Evolutionary conservation across 2,888 invertebrate genomes (phyloP).

Genomic region (Hydriomena furcata): DNA sequence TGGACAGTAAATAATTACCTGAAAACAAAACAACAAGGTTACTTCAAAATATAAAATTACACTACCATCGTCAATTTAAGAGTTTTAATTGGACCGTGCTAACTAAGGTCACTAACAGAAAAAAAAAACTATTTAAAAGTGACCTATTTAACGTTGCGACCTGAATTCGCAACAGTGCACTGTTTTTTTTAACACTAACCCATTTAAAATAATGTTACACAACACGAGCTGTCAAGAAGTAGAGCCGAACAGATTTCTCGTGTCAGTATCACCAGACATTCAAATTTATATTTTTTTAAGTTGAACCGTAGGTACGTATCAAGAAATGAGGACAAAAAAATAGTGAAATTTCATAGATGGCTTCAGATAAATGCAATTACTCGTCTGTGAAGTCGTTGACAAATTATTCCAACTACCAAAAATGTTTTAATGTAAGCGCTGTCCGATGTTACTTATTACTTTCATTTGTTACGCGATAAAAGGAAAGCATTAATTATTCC

Average conservation of each 20-base stretch:
- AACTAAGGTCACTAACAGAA: constrained; percentile 67
- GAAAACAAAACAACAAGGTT: constrained; percentile 64
- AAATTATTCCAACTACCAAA: constrained; percentile 28
- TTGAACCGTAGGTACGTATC: constrained; percentile 53
- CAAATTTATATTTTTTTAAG: constrained; percentile 57
- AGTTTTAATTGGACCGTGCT: constrained; percentile 75
- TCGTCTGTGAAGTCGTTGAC: constrained; percentile 16
- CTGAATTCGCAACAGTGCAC: constrained; percentile 72
- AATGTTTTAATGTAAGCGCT: constrained; percentile 15
- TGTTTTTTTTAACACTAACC: constrained; percentile 58
- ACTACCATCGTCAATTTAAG: constrained; percentile 50
- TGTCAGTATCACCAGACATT: constrained; percentile 56
- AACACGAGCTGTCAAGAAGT: constrained; percentile 69
- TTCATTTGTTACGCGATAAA: constrained; percentile 28
- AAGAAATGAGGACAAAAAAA: constrained; percentile 34
- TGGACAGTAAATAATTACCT: constrained; percentile 62
- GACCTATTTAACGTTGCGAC: constrained; percentile 74
- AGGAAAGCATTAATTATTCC: constrained; percentile 18
- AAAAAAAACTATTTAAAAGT: constrained; percentile 66
- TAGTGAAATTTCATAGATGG: constrained; percentile 26
- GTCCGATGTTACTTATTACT: constrained; percentile 20
- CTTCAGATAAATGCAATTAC: constrained; percentile 29
- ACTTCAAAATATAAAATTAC: constrained; percentile 46
- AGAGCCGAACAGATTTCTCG: constrained; percentile 56
- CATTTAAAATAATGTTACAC: constrained; percentile 70